Conservation (phyloP, 2,113 vertebrate genomes). For the Engystomops pustulosus region DNA sequence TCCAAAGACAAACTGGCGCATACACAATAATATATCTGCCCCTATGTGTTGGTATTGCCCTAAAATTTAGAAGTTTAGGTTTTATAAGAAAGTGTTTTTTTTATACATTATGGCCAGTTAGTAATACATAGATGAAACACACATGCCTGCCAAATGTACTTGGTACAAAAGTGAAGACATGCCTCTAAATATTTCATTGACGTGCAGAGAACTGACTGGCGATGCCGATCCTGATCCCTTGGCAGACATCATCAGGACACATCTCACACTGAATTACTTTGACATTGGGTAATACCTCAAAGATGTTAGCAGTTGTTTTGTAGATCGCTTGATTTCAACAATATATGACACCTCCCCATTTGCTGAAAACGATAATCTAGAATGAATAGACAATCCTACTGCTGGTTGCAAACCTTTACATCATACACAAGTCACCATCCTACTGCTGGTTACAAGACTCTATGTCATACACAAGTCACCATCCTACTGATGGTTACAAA, state of each 20-base stretch:
- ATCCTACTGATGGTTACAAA: no score
- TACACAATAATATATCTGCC: no score
- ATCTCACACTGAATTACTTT: constrained; percentile 7
- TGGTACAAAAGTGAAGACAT: background rate
- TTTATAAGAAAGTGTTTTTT: no score
- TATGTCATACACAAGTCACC: no score
- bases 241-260: background rate
- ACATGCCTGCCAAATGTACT: background rate
- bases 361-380: background rate
- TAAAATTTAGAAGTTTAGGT: no score
- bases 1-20: no score
- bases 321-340: constrained; percentile 1
- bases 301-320: background rate
- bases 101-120: background rate
- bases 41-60: background rate
- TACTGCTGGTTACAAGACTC: no score
- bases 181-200: background rate
- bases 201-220: background rate
- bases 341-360: constrained; percentile 8
- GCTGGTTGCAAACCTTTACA: no score
- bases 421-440: constrained; percentile 2
- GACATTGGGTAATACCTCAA: background rate
- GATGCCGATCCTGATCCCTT: background rate
- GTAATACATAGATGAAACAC: background rate
- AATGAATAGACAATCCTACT: background rate